These are phyloP conservation scores for Drosophila cognata DNA, from an alignment of 2,888 invertebrate species.

Conservation along the genomic window DNA sequence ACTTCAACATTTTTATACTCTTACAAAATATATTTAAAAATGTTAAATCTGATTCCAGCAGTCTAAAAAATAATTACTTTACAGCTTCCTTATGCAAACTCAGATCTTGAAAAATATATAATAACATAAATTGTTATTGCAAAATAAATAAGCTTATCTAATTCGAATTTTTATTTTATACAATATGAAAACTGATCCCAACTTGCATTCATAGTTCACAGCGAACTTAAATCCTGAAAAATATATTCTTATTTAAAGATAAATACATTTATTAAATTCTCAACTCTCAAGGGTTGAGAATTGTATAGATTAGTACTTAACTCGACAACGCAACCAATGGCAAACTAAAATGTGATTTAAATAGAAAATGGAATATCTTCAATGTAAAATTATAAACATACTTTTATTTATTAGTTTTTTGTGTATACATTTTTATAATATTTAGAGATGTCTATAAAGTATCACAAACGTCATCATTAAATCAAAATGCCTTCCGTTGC, in stretches of 20 bases:
- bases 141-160: background rate
- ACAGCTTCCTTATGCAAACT: background rate
- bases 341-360: background rate
- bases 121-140: background rate
- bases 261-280: background rate
- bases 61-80: background rate
- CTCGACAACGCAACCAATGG: background rate
- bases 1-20: slow-evolving; percentile 12
- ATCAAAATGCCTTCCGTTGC: slow-evolving; percentile 18
- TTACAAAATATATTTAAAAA: background rate
- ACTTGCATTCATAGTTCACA: background rate
- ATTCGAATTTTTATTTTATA: background rate
- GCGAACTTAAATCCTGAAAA: background rate
- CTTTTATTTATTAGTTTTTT: background rate
- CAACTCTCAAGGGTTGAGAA: background rate
- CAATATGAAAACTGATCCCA: background rate
- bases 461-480: slow-evolving; percentile 21
- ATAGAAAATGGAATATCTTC: background rate
- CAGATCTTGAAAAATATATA: background rate
- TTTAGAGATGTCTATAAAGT: background rate
- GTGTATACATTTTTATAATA: background rate
- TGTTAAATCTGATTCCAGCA: background rate
- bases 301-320: background rate
- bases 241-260: background rate
- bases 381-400: background rate